Evolutionary conservation across 2,888 invertebrate species (phyloP), one percentile per base, ranked within the genome.

Genomic region (Diarsia brunnea): DNA sequence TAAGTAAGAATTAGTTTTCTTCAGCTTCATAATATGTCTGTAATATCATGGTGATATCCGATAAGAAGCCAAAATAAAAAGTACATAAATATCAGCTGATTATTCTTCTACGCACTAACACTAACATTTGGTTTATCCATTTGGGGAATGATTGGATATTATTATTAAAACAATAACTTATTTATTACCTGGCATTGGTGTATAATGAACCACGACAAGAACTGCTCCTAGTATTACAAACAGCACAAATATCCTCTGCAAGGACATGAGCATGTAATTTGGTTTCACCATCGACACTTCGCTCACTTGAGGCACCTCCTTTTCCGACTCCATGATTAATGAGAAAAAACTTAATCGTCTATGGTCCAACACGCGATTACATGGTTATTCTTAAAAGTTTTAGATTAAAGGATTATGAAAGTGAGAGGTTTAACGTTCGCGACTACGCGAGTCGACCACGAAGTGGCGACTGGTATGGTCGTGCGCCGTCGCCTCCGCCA

Each of bases 161-260:
- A 27, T n/a, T 51, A 38, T 21, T 55, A 27, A 43, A 68, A 24
- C 51, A 61, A 69, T 4, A n/a, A 61, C 16, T 64, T 60, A 1
- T 8, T 19, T 60, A 60, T 70, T 94, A 98, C 98, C 98, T 96
- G 98, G 98, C 95, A 98, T 96, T 38, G 98, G 98, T 66, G 98
- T 98, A 80, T 98, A 97, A 92, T 98, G 97, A 84, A 98, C 97
- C 82, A 98, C 97, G 70, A 98, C 97, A 67, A 98, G 95, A 78
- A 98, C 98, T 88, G 97, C 97, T 31, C 97, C 97, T 70, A 97
- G 95, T 92, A 98, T 97, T 80, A 97, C 97, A 89, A 97, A 95
- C 88, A 98, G 96, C 90, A 98, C 97, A 38, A 97, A 97, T 89
- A 97, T 96, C 95, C 98, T 97, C 90, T 98, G 97, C 91, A 98